These are phyloP conservation scores for Diabrotica virgifera DNA, from an alignment of 1,140 invertebrate genomes.

Conservation along the genomic window DNA sequence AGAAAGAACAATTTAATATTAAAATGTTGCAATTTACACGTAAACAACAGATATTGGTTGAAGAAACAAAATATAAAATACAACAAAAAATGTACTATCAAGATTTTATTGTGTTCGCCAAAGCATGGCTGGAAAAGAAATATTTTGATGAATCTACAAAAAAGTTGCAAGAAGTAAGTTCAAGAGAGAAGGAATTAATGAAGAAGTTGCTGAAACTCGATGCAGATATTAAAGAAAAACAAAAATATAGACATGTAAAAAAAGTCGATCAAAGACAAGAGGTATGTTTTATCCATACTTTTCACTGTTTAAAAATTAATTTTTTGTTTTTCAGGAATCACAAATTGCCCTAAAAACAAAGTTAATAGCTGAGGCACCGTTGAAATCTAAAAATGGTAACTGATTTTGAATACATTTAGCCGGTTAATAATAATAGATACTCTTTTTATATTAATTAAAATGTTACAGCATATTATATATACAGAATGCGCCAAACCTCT, in stretches of 20 bases:
- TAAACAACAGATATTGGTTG: background rate
- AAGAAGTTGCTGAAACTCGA: background rate
- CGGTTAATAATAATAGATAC: no score
- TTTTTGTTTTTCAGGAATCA: no score
- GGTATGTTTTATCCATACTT: no score
- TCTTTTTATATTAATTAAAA: no score
- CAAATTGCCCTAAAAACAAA: no score
- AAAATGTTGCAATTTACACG: background rate
- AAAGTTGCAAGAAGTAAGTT: conserved; percentile 1
- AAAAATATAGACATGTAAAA: background rate
- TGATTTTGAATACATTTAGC: no score
- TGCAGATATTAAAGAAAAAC: conserved; percentile 8
- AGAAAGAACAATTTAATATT: conserved; percentile 8
- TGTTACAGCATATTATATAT: no score
- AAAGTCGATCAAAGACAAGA: no score
- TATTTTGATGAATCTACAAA: background rate
- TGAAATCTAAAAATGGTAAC: no score
- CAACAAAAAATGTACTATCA: conserved; percentile 9
- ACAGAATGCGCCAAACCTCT: no score
- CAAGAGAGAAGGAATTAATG: conserved; percentile 10
- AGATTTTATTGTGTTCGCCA: conserved; percentile 8
- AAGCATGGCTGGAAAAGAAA: conserved; percentile 9
- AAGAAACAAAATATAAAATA: background rate
- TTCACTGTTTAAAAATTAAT: no score
- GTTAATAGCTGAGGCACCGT: no score